A percentile compares a stretch with the other conserved stretches of the same genome.
Conservation (phyloP, 2,888 invertebrate genomes). For the Temnothorax unifasciatus region DNA sequence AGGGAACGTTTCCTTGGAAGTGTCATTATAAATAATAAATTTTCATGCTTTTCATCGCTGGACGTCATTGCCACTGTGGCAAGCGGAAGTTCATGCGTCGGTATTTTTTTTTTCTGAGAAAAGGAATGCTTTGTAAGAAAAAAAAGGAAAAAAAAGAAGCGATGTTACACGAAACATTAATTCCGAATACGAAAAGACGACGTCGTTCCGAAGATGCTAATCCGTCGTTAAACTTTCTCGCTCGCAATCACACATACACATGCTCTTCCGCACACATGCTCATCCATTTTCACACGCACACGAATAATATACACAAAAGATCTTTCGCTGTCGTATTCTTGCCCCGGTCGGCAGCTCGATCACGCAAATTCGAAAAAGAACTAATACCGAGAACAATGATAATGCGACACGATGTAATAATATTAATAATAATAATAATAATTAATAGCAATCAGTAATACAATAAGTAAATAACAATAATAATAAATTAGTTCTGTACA, state of each 20-base stretch:
- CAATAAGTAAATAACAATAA: conserved; percentile 84
- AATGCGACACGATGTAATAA: conserved; percentile 79
- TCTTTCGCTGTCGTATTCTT: conserved; percentile 56
- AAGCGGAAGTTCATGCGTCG: neutral
- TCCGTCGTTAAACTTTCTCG: conserved; percentile 71
- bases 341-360: conserved; percentile 60
- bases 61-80: neutral
- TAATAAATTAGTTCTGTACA: conserved; percentile 87
- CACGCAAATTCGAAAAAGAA: conserved; percentile 70
- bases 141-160: conserved; percentile 32
- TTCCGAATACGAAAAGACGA: conserved; percentile 61
- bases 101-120: conserved; percentile 6
- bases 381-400: conserved; percentile 79
- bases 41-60: neutral
- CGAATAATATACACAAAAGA: conserved; percentile 47
- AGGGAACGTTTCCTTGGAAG: neutral
- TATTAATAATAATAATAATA: conserved; percentile 79
- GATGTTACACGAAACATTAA: conserved; percentile 56
- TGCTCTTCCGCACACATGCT: neutral
- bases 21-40: conserved; percentile 21
- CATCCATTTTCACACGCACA: conserved; percentile 37
- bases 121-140: conserved; percentile 29
- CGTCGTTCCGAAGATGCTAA: conserved; percentile 66
- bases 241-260: conserved; percentile 61
- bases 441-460: conserved; percentile 80